These are phyloP conservation scores for Peromyscus eremicus DNA, from an alignment of 2,797 vertebrate genomes.

Conservation along the genomic window DNA sequence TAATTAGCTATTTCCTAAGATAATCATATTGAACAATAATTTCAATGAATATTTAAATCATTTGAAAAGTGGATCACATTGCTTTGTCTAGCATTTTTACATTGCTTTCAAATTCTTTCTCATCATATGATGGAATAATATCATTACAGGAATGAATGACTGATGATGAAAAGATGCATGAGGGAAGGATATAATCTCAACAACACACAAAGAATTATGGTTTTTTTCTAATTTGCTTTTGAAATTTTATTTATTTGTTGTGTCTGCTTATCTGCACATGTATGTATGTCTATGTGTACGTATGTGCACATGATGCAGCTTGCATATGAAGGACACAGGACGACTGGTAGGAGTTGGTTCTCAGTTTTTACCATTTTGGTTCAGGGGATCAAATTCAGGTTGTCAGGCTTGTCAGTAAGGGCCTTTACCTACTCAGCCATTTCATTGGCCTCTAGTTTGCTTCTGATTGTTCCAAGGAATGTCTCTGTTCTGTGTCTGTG, in stretches of 20 bases:
- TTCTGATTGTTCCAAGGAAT: neutral
- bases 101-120: neutral
- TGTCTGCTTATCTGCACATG: neutral
- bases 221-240: neutral
- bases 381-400: neutral
- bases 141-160: neutral
- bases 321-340: neutral
- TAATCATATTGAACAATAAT: neutral
- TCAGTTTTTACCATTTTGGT: neutral
- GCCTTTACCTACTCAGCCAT: too few relatives aligned
- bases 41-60: neutral
- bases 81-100: neutral
- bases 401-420: neutral
- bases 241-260: neutral
- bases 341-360: neutral
- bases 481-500: neutral
- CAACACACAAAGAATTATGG: neutral
- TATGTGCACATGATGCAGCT: neutral
- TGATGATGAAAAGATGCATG: neutral
- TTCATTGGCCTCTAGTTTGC: neutral
- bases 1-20: slow-evolving; percentile 20
- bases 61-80: neutral
- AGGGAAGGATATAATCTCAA: neutral
- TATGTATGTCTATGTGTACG: neutral
- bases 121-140: neutral